Base-by-base conservation (phyloP, 2,797 vertebrate species). In the Octomys mimax region DNA sequence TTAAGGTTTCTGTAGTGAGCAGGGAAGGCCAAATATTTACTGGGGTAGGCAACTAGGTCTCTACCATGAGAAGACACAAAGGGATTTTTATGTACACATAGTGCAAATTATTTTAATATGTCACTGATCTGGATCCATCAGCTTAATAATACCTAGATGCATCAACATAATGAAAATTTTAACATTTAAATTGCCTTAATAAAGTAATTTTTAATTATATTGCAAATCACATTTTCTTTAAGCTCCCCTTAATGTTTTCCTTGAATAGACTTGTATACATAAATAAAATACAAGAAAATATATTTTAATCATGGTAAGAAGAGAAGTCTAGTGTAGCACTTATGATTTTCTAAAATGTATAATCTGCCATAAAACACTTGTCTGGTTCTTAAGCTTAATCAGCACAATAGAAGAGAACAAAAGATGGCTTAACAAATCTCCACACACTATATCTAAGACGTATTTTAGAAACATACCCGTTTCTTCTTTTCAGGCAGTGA, bases 141-240 rank as follows among this genome's bases (percentile, higher is more conserved):
- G 18, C 13, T 31, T 28, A 28, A 28, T 8, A 6, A 73, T 21
- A 42, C 21, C 6, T 57, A 28, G 8, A 73, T 95, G 64, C 57
- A 59, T 64, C 36, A 39, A 22, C 13, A 49, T 28, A 28, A 28
- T 8, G 7, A 36, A 22, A 36, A 8, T 91, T 90, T 88, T 62
- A 14, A 88, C 87, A 18, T 92, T 94, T 71, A 91, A 87, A 80
- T 92, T 86, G n/a, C 42, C 68, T 75, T 91, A 79, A 79, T 87
- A 94, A 89, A 87, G 82, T 78, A 57, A 91, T 80, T 77, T 26
- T n/a, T 59, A 88, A 16, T 59, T 62, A 49, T 71, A 52, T 73
- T 64, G 22, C 1, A 94, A 4, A 88, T 82, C 52, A 12, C 64
- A 31, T 78, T 95, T 91, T 77, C 24, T 90, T 88, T 64, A 71